Evolutionary conservation across 2,113 vertebrate species (phyloP).

Genomic region (Xiphias gladius): DNA sequence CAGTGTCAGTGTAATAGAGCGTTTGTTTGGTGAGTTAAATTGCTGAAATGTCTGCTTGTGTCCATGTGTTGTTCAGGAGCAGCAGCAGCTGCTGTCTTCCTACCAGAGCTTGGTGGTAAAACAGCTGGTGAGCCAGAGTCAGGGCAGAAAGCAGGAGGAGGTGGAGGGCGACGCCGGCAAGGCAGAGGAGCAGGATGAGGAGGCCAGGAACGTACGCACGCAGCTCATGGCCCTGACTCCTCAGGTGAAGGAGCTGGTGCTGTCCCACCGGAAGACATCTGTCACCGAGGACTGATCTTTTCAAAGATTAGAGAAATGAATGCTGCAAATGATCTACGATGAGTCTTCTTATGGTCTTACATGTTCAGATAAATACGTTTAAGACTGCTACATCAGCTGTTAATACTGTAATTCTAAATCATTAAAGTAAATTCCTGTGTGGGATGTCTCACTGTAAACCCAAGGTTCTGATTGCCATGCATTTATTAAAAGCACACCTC

Average conservation of each 20-base stretch:
- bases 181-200: constrained; percentile 79
- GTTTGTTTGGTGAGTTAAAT: constrained; percentile 12
- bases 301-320: neutral
- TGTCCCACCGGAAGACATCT: constrained; percentile 89
- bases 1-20: neutral
- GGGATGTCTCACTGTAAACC: constrained; percentile 45
- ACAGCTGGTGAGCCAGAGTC: constrained; percentile 89
- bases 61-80: constrained; percentile 85
- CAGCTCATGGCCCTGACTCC: constrained; percentile 88
- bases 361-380: constrained; percentile 7
- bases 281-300: constrained; percentile 87
- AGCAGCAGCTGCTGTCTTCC: constrained; percentile 88
- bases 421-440: constrained; percentile 53
- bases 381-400: constrained; percentile 2
- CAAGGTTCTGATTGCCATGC: constrained; percentile 48
- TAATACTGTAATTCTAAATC: constrained; percentile 29
- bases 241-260: constrained; percentile 90
- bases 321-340: neutral
- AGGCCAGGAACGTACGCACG: constrained; percentile 77
- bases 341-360: constrained; percentile 12
- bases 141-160: constrained; percentile 84
- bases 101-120: constrained; percentile 96
- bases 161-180: constrained; percentile 51
- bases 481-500: constrained; percentile 50
- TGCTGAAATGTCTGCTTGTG: constrained; percentile 4